A percentile compares a stretch with the other conserved stretches of the same genome.
Evolutionary conservation across 2,888 invertebrate genomes (phyloP).

Genomic region (Fragum fragum): DNA sequence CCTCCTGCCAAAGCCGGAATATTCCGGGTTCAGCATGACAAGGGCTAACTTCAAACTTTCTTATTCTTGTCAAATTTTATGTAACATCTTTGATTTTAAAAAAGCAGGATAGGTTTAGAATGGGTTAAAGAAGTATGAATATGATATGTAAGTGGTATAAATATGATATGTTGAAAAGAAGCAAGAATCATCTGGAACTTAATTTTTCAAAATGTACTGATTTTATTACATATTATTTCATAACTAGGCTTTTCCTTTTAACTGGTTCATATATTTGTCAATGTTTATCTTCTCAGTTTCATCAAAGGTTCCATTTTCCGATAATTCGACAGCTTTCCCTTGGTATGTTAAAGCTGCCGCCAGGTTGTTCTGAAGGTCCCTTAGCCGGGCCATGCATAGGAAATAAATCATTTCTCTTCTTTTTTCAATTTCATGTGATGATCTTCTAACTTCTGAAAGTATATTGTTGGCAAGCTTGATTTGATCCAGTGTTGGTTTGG

Average conservation of each 20-base stretch:
- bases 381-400: neutral
- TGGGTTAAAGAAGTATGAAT: too few relatives aligned
- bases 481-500: neutral
- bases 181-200: too few relatives aligned
- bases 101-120: too few relatives aligned
- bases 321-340: neutral
- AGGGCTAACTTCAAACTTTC: too few relatives aligned
- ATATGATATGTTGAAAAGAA: too few relatives aligned
- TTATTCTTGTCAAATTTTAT: too few relatives aligned
- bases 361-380: neutral
- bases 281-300: neutral
- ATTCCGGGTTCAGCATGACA: too few relatives aligned
- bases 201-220: too few relatives aligned
- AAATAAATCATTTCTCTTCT: constrained; percentile 16
- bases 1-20: too few relatives aligned
- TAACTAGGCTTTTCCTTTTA: neutral
- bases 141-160: too few relatives aligned
- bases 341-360: constrained; percentile 1
- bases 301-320: neutral
- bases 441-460: neutral
- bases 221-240: neutral
- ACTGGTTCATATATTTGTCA: neutral
- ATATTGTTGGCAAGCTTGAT: neutral
- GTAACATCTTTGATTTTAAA: too few relatives aligned
- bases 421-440: neutral